Conservation (phyloP, 2,888 invertebrate genomes). For the Scaptomyza flava region DNA sequence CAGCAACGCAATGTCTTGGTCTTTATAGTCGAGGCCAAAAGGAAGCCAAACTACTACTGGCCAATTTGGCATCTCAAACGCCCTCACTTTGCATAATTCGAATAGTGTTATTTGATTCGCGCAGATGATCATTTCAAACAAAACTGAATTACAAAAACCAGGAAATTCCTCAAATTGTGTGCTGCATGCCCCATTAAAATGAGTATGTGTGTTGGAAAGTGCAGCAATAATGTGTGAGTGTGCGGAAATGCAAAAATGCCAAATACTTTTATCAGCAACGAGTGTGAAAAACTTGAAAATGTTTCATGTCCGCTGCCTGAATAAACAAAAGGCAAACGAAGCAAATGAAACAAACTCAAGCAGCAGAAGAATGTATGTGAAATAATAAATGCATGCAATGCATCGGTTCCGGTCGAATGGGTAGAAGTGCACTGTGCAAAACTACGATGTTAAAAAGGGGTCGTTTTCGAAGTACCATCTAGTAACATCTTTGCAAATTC, state of each 20-base stretch:
- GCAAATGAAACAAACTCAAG: conserved; percentile 16
- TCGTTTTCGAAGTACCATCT: neutral
- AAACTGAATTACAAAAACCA: conserved; percentile 20
- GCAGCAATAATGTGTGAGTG: conserved; percentile 17
- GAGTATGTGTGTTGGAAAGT: conserved; percentile 36
- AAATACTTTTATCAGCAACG: conserved; percentile 46
- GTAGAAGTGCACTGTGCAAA: conserved; percentile 29
- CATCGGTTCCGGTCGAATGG: conserved; percentile 38
- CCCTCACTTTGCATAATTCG: conserved; percentile 53
- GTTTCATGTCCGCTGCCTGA: conserved; percentile 44
- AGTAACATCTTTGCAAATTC: neutral
- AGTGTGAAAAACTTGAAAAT: conserved; percentile 64
- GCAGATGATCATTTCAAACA: conserved; percentile 28
- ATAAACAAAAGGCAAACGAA: conserved; percentile 37
- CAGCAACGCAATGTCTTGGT: conserved; percentile 22
- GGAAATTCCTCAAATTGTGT: conserved; percentile 39
- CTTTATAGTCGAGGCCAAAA: conserved; percentile 30
- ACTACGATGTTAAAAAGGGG: neutral
- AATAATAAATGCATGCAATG: conserved; percentile 28
- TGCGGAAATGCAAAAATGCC: conserved; percentile 68
- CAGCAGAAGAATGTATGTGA: conserved; percentile 38
- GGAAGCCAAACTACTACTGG: conserved; percentile 48
- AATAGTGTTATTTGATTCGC: conserved; percentile 35
- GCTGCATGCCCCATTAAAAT: conserved; percentile 57
- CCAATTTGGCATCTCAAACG: conserved; percentile 19